These are phyloP conservation scores for Troglohyphantes excavatus DNA, from an alignment of 2,888 invertebrate genomes.

Conservation along the genomic window DNA sequence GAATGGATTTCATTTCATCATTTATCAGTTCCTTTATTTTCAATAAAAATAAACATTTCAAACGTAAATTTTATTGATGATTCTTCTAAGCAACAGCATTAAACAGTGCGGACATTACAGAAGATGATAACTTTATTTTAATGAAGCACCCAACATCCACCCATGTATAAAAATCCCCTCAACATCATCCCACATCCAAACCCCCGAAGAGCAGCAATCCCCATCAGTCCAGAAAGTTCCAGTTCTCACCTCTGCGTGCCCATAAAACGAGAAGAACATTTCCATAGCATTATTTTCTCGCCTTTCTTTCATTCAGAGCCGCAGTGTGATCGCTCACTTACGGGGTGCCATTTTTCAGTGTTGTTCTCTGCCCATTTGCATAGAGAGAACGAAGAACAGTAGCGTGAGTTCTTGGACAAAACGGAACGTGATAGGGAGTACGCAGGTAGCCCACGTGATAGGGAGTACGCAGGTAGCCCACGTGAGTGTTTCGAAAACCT, in stretches of 20 bases:
- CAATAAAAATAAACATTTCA: too few relatives aligned
- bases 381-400: conserved; percentile 42
- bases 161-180: too few relatives aligned
- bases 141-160: too few relatives aligned
- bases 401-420: conserved; percentile 21
- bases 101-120: too few relatives aligned
- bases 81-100: too few relatives aligned
- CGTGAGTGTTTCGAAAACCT: conserved; percentile 27
- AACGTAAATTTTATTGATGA: too few relatives aligned
- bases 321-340: conserved; percentile 45
- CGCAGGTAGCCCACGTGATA: conserved; percentile 8
- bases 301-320: conserved; percentile 33
- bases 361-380: conserved; percentile 30
- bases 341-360: conserved; percentile 17
- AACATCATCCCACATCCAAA: too few relatives aligned
- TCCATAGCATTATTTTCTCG: conserved; percentile 68
- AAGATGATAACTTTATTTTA: too few relatives aligned
- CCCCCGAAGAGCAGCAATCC: neutral
- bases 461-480: neutral
- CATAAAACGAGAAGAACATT: conserved; percentile 56
- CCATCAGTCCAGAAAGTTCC: neutral
- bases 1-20: too few relatives aligned
- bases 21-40: too few relatives aligned
- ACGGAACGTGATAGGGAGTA: conserved; percentile 45
- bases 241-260: conserved; percentile 48